Base-by-base conservation (phyloP, 2,797 vertebrate species). In the Spinus pinus region DNA sequence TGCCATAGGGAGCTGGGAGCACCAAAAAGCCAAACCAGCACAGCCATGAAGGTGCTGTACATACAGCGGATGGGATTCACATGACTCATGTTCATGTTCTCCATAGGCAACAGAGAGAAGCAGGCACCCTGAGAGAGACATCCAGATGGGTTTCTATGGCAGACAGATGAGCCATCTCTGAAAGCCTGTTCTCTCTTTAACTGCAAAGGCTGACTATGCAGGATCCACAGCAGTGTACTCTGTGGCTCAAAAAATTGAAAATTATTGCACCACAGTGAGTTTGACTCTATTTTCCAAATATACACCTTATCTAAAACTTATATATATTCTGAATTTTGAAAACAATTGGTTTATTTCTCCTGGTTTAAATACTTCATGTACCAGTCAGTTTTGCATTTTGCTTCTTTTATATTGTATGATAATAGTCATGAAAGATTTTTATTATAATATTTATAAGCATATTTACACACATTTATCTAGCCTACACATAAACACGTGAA, bases 111-210 rank as follows among this genome's bases (percentile, higher is more conserved):
- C 42, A 81, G 91, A 91, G 86, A 87, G 81, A 87, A 93, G 72
- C 53, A 90, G 58, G 90, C 61, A 62, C 35, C 77, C 79, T 86
- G 33, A 33, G 61, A 77, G 62, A 95, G 81, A 1, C 15, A 64
- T 78, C 46, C 96, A 96, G 90, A 94, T 96, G 93, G 94, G 87
- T 94, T 93, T 96, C 95, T 88, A 66, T 62, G 61, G 91, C 90
- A 96, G 88, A 89, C 75, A 96, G 91, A 90, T 90, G 85, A 96
- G 75, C 82, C 91, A 69, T 54, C 77, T 78, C 85, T 49, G 50
- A 92, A 85, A 93, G 79, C 66, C 79, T 81, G 57, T 54, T 93
- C 72, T 47, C 87, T 88, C 87, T 87, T 33, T 78, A 67, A 94
- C 87, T 90, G 87, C 73, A 84, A 86, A 86, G 77, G 51, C 82